Evolutionary conservation across 1,140 invertebrate species (phyloP), one percentile per base, ranked within the genome.

Genomic region (Drosophila nikananu): DNA sequence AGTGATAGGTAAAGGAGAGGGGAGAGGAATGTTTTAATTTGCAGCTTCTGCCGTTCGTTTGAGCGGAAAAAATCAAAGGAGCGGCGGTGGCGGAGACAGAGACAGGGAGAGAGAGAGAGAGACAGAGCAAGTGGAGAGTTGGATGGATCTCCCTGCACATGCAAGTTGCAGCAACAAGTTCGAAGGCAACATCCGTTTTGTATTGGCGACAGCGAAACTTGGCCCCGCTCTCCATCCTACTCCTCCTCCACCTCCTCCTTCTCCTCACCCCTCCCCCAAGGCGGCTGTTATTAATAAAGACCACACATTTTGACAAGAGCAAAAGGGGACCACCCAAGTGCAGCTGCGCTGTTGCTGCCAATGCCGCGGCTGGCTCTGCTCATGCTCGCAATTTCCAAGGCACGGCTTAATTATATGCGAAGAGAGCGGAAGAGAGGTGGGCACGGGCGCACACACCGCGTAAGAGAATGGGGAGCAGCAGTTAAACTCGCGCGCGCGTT

Each of bases 281-380:
- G 62, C 60, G 62, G 73, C 72, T 91, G 81, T 92, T 91, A 92
- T 92, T 92, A 92, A 92, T 92, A 92, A 92, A 92, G 91, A 92
- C 91, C 91, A 92, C 91, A 92, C 91, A 92, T 91, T 92, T 92
- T 92, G 91, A 92, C 91, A 92, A 92, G 75, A 66, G 76, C 64
- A 83, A 60, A 61, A 44, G 83, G 59, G 77, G 91, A 92, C 91
- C 91, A 92, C 91, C 91, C 91, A 92, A 92, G 91, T 77, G 86
- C 79, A 89, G 84, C 77, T 86, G 81, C 77, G 30, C 61, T 63
- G 74, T 12, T 39, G 23, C 60, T 19, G 64, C n/a, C 15, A n/a
- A 52, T 41, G 61, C 77, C 65, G 44, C 46, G n/a, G 80, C 51
- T 66, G 77, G 12, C 60, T 57, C 59, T 27, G 57, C 71, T 86